Percentiles rank a stretch among this genome's conserved stretches.
phyloP scores from a whole-genome alignment of 2,113 vertebrate species.

The Numenius arquata region DNA sequence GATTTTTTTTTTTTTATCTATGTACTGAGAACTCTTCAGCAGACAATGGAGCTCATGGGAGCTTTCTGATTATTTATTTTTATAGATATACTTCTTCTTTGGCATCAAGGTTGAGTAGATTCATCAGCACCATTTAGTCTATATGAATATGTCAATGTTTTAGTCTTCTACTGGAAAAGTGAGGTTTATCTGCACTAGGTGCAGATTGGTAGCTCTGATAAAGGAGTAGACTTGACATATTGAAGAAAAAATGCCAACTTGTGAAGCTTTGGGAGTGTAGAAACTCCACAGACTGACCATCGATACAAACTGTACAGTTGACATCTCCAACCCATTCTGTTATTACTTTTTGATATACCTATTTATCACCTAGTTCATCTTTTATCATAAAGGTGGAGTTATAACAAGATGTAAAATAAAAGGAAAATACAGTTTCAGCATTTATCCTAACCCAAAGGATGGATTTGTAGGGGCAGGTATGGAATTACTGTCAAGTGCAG shows the following conservation, averaged over 20 bases:
- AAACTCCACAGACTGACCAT: neutral
- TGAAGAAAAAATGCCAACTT: neutral
- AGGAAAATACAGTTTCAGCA: neutral
- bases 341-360: neutral
- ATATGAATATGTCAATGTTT: neutral
- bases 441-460: neutral
- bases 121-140: neutral
- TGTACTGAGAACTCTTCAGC: neutral
- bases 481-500: neutral
- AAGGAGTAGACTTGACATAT: neutral
- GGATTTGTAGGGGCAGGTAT: neutral
- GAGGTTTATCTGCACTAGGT: neutral
- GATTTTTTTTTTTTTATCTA: slow-evolving; percentile 13
- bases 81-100: neutral
- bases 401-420: neutral
- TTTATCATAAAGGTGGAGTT: neutral
- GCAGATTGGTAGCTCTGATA: neutral
- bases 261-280: neutral
- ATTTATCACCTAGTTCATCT: neutral
- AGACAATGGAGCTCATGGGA: neutral
- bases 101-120: neutral
- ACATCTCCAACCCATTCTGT: neutral
- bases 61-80: neutral
- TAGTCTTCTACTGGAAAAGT: neutral
- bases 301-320: neutral